These are phyloP conservation scores for Progne subis DNA, from an alignment of 2,113 vertebrate species.

Conservation along the genomic window DNA sequence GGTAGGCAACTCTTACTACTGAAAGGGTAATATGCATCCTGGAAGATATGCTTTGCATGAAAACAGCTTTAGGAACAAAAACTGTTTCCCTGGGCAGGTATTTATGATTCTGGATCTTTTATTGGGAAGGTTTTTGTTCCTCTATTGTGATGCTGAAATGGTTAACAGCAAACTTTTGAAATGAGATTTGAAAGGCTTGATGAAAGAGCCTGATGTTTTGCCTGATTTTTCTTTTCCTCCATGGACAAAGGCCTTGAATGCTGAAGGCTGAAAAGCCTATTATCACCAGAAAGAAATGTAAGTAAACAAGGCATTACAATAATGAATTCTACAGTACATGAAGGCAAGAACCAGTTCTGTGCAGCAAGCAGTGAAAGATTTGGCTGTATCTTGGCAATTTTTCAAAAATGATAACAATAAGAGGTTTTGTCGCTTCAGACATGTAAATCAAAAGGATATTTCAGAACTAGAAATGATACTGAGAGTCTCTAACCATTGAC, in stretches of 20 bases:
- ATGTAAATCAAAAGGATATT: slow-evolving; percentile 63
- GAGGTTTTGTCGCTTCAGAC: slow-evolving; percentile 53
- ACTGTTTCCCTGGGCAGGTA: not conserved
- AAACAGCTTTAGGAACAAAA: slow-evolving; percentile 22
- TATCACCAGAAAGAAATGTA: slow-evolving; percentile 61
- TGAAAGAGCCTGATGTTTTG: slow-evolving; percentile 50
- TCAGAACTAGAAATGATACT: slow-evolving; percentile 46
- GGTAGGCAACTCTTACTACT: not conserved
- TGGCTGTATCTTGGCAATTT: slow-evolving; percentile 49
- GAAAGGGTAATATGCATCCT: not conserved
- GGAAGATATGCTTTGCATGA: not conserved
- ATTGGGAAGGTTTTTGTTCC: not conserved
- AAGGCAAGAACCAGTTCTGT: slow-evolving; percentile 52
- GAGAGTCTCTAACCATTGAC: slow-evolving; percentile 32
- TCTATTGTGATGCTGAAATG: not conserved
- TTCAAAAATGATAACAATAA: slow-evolving; percentile 55
- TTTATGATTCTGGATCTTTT: not conserved
- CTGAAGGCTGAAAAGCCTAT: slow-evolving; percentile 60
- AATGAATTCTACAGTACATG: slow-evolving; percentile 56
- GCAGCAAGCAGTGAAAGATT: slow-evolving; percentile 51
- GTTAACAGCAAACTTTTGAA: slow-evolving; percentile 58
- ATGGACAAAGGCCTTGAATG: slow-evolving; percentile 54
- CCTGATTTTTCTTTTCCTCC: slow-evolving; percentile 57
- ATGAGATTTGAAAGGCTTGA: slow-evolving; percentile 49
- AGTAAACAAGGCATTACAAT: slow-evolving; percentile 70